Conservation (phyloP, 2,888 invertebrate genomes). For the Heliconius ethilla region DNA sequence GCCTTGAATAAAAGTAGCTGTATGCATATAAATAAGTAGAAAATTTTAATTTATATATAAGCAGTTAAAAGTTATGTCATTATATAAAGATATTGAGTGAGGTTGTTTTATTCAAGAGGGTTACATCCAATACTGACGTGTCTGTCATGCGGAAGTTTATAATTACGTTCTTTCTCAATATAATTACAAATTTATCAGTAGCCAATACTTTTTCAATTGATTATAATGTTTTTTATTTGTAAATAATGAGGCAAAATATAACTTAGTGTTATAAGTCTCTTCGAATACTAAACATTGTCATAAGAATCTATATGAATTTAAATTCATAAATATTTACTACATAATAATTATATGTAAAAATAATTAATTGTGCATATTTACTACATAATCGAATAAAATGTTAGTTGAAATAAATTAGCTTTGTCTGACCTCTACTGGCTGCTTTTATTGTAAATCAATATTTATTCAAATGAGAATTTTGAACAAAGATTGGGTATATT, state of each 20-base stretch:
- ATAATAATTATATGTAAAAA: too few species aligned
- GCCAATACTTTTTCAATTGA: background rate
- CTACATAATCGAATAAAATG: background rate
- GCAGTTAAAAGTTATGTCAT: constrained; percentile 30
- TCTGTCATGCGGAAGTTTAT: constrained; percentile 30
- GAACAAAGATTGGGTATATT: constrained; percentile 18
- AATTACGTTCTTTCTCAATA: constrained; percentile 16
- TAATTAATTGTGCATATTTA: background rate
- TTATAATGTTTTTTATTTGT: background rate
- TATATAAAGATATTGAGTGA: constrained; percentile 37
- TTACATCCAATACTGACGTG: constrained; percentile 22
- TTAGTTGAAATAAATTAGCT: background rate
- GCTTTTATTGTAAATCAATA: constrained; percentile 28
- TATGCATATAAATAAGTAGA: background rate
- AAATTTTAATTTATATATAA: constrained; percentile 27
- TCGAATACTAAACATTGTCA: background rate
- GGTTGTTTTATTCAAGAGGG: constrained; percentile 38
- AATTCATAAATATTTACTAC: background rate
- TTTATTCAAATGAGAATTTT: constrained; percentile 23
- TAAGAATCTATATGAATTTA: background rate
- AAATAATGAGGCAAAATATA: too few species aligned
- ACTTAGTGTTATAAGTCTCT: too few species aligned
- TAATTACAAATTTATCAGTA: background rate
- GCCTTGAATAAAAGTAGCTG: too few species aligned
- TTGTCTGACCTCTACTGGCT: background rate